Base-by-base conservation (phyloP, 2,797 vertebrate species). In the Agapornis canus region DNA sequence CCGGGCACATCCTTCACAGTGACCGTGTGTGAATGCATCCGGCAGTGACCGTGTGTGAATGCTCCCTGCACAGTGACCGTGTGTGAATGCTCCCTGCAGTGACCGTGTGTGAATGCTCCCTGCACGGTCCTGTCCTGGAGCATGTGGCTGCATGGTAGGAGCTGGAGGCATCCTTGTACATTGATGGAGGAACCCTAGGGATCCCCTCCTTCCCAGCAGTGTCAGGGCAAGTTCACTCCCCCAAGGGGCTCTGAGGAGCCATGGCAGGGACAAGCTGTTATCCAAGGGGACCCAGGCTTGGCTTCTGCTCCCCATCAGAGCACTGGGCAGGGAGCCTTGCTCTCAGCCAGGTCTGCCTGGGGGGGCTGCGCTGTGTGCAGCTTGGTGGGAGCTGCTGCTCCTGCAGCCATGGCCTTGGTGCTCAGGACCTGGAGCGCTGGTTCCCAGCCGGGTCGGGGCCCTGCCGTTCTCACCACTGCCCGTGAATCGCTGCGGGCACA, bases 181-280 rank as follows among this genome's bases (percentile, higher is more conserved):
- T 23, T 15, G 39, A 16, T 31, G 60, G 19, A 4, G 13, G 19
- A 77, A 5, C 42, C 18, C 2, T 5, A 3, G 10, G 9, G 45
- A 12, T 3, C 9, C 6, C 12, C 29, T 43, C 63, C 43, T 29
- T 37, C 29, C 27, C 20, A 13, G 39, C 39, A 11, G 15, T 5
- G 2, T 27, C 39, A 23, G 51, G 14, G n/a, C 7, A 15, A 15
- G 39, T 35, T 59, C 59, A 5, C 13, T 39, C 64, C 39, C 27
- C 42, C 56, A 9, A 2, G 5, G 23, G 42, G 29, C 23, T 37
- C 59, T 20, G 27, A 22, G 40, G 57, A 60, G 27, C 59, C 17
- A 3, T 0, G 4, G 27, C 37, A 26, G 22, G 39, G 25, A 37
- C 15, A 14, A 31, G 18, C 2, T 0, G 0, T 8, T 14, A 5